These are phyloP conservation scores for Noturus placidus DNA, from an alignment of 2,113 vertebrate genomes.

Conservation along the genomic window DNA sequence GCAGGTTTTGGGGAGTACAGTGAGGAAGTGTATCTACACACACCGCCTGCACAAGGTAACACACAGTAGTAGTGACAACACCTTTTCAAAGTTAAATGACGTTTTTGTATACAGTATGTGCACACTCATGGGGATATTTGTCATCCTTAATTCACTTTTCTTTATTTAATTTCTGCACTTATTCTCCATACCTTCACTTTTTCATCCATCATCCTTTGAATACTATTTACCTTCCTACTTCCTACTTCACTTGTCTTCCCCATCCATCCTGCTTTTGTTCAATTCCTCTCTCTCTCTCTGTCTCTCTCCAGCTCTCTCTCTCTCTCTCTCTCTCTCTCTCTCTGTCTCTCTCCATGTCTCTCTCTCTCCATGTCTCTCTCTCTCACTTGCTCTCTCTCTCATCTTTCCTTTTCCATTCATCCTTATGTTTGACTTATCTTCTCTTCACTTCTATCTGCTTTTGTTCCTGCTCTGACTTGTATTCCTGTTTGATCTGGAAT, in stretches of 20 bases:
- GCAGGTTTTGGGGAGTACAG: slow-evolving; percentile 94
- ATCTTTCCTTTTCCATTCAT: background rate
- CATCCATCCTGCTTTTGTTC: slow-evolving; percentile 2
- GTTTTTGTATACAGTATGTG: background rate
- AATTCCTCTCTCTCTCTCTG: background rate
- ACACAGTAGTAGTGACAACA: background rate
- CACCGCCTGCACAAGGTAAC: slow-evolving; percentile 87
- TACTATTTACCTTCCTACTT: slow-evolving; percentile 54
- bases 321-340: slow-evolving; percentile 32
- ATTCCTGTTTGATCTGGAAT: slow-evolving; percentile 44
- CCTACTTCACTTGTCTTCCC: slow-evolving; percentile 22
- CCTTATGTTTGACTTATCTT: slow-evolving; percentile 16
- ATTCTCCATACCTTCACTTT: slow-evolving; percentile 50
- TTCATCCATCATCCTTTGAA: slow-evolving; percentile 54
- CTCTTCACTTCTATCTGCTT: slow-evolving; percentile 31
- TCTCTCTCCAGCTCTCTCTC: background rate
- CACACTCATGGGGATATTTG: background rate
- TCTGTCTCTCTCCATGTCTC: too few species aligned
- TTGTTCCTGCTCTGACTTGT: slow-evolving; percentile 41
- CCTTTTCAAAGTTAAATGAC: background rate
- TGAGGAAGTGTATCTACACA: slow-evolving; percentile 93
- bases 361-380: background rate
- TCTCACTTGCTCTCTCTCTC: too few species aligned
- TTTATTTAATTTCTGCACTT: slow-evolving; percentile 3
- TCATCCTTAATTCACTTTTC: slow-evolving; percentile 17